Evolutionary conservation across 1,140 invertebrate genomes (phyloP), one percentile per base, ranked within the genome.

Genomic region (Philopotamus ludificatus): DNA sequence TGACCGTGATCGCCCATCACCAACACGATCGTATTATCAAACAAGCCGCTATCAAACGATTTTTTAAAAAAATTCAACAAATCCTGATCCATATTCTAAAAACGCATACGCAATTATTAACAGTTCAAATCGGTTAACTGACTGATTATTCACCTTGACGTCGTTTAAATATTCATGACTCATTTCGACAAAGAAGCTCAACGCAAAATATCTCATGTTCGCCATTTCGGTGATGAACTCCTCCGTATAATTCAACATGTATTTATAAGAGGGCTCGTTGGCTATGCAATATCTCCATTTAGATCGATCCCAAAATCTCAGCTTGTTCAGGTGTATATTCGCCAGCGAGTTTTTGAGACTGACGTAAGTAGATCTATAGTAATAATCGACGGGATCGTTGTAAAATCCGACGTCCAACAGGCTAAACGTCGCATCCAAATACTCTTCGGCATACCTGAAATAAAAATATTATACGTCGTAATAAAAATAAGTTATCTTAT

Each of bases 1-100:
- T 89, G 86, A 7, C 91, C 91, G 76, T 93, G 91, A 82, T 94
- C 91, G 44, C 89, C 88, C 88, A 93, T 90, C 8, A 93, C 67
- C 39, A 93, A 86, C 2, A 94, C 74, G 60, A 94, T 72, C 0
- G 91, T 90, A 71, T 92, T 86, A 71, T 93, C 87, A 1, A 94
- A 79, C 28, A 85, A 73, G 1, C 84, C 84, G 22, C 75, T 77
- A 21, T 76, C 66, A 16, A 81, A 74, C 25, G 86, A 64, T 2
- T 75, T 67, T 25, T 76, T 69, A 7, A 87, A 74, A 57, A 81
- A 82, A 1, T 74, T 53, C 0, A 76, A 39, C 23, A 84, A 73
- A n/a, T 73, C 70, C 0, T 70, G 25, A 64, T 88, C 87, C 67
- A 70, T 67, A 59, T 67, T 68, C 69, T 70, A 34, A 34, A n/a